Evolutionary conservation across 2,113 vertebrate species (phyloP).

Genomic region (Sylvietta virens): DNA sequence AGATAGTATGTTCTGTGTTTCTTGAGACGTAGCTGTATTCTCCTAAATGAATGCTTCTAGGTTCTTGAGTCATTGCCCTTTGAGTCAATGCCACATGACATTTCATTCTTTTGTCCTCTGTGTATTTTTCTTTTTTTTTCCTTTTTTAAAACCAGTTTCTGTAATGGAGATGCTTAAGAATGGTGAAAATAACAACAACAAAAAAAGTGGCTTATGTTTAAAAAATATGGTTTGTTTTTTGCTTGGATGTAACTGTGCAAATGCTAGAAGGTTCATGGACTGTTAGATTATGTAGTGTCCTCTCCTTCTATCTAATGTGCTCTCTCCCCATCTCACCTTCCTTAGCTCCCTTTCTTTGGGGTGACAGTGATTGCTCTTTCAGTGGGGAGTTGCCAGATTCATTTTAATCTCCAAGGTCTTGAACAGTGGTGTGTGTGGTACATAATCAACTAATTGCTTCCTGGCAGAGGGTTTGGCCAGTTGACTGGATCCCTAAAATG

Average conservation of each 20-base stretch:
- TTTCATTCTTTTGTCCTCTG: background rate
- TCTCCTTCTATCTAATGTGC: background rate
- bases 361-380: background rate
- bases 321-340: background rate
- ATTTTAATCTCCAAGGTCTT: background rate
- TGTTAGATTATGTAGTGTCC: background rate
- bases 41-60: background rate
- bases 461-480: background rate
- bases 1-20: background rate
- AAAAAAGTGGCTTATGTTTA: background rate
- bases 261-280: background rate
- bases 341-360: background rate
- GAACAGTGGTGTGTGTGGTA: background rate
- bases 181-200: background rate
- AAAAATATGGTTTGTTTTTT: background rate
- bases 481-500: background rate
- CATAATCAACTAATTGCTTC: background rate
- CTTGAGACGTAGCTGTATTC: background rate
- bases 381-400: background rate
- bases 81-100: background rate
- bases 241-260: background rate
- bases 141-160: rapidly evolving
- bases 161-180: background rate
- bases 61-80: background rate
- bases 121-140: too few relatives aligned